Percentiles rank a stretch among this genome's conserved stretches.
Evolutionary conservation across 2,888 invertebrate genomes (phyloP).

Genomic region (Trissoscelio sp.): DNA sequence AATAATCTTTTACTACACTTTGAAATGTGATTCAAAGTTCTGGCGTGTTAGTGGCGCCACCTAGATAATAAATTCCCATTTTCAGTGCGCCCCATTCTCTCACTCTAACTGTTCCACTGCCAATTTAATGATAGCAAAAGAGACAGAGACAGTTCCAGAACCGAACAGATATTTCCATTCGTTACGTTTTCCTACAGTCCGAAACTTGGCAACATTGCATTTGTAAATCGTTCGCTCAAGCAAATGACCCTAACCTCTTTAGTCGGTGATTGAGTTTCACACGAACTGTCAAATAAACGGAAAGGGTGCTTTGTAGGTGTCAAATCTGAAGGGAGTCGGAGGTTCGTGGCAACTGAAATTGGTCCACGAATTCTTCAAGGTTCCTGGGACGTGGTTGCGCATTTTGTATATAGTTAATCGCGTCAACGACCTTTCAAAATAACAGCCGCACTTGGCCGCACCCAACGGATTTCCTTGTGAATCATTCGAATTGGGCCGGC

Average conservation of each 20-base stretch:
- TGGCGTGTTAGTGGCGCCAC: too few species aligned
- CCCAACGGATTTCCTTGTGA: slow-evolving; percentile 60
- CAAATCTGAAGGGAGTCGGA: slow-evolving; percentile 36
- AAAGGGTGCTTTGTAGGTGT: background rate
- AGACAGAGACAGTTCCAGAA: too few species aligned
- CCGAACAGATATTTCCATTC: too few species aligned
- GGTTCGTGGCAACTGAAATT: slow-evolving; percentile 52
- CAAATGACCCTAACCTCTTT: slow-evolving; percentile 39
- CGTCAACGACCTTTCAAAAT: slow-evolving; percentile 10
- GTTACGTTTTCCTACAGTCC: too few species aligned
- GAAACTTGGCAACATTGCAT: slow-evolving; percentile 20
- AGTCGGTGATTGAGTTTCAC: background rate
- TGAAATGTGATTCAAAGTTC: too few species aligned
- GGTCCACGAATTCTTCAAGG: slow-evolving; percentile 58
- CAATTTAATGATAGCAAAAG: too few species aligned
- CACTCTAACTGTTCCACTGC: too few species aligned
- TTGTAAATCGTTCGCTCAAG: background rate
- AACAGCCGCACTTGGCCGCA: slow-evolving; percentile 62
- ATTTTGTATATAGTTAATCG: slow-evolving; percentile 10
- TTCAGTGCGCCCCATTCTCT: too few species aligned
- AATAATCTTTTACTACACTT: too few species aligned
- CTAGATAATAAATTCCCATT: too few species aligned
- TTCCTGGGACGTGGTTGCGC: slow-evolving; percentile 1
- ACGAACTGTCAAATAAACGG: slow-evolving; percentile 39
- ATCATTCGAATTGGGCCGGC: slow-evolving; percentile 36